These are phyloP conservation scores for Pollenia amentaria DNA, from an alignment of 2,888 invertebrate species.

Conservation along the genomic window DNA sequence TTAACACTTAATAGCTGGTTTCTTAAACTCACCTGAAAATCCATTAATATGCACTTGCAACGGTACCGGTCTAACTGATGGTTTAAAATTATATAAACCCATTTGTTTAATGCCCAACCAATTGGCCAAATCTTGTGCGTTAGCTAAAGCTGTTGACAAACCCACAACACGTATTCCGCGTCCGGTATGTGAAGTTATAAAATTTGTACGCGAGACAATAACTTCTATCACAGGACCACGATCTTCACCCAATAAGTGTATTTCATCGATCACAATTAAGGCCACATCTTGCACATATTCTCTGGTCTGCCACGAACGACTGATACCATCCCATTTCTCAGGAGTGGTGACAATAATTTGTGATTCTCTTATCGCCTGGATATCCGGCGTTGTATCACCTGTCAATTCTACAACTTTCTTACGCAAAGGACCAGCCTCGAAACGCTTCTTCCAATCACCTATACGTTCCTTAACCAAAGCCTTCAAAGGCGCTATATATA, in stretches of 20 bases:
- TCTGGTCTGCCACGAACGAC: conserved; percentile 98
- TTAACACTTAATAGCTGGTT: neutral
- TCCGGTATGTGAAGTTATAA: conserved; percentile 95
- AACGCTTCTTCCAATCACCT: conserved; percentile 95
- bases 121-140: conserved; percentile 97
- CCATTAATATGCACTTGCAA: conserved; percentile 96
- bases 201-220: conserved; percentile 98
- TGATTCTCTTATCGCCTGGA: conserved; percentile 91
- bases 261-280: conserved; percentile 98
- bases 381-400: conserved; percentile 95
- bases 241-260: conserved; percentile 97
- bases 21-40: conserved; percentile 90
- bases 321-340: conserved; percentile 99
- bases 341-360: conserved; percentile 99
- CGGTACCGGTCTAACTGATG: conserved; percentile 98
- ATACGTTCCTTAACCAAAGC: conserved; percentile 98
- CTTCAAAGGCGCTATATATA: conserved; percentile 99
- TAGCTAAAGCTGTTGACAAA: conserved; percentile 98
- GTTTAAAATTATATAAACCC: conserved; percentile 98
- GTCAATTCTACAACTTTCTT: conserved; percentile 97
- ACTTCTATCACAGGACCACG: conserved; percentile 97
- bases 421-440: conserved; percentile 88
- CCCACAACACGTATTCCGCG: conserved; percentile 95
- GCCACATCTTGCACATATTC: conserved; percentile 96
- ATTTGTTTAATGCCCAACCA: conserved; percentile 96